Evolutionary conservation across 2,113 vertebrate genomes (phyloP).

Genomic region (Puntigrus tetrazona): DNA sequence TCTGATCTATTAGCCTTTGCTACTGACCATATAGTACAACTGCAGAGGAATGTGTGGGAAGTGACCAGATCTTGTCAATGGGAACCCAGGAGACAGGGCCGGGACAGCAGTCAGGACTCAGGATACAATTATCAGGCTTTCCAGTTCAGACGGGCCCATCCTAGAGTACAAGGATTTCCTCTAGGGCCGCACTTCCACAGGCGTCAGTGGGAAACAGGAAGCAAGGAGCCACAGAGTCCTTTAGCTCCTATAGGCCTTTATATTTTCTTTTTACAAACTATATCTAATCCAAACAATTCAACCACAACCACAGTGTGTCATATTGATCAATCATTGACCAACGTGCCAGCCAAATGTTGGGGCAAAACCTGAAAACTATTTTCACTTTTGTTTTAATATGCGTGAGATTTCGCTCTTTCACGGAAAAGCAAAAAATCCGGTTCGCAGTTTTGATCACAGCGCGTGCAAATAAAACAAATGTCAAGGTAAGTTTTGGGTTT

Average conservation of each 20-base stretch:
- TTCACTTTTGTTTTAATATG: too few relatives aligned
- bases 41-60: conserved; percentile 31
- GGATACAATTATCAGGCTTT: conserved; percentile 51
- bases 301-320: background rate
- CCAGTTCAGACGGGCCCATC: conserved; percentile 38
- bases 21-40: background rate
- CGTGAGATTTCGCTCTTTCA: too few relatives aligned
- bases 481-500: background rate
- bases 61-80: conserved; percentile 35
- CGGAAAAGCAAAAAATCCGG: background rate
- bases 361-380: too few relatives aligned
- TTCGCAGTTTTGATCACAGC: background rate
- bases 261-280: background rate
- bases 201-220: conserved; percentile 44
- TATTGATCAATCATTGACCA: too few relatives aligned
- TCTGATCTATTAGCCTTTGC: conserved; percentile 17
- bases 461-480: background rate
- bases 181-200: conserved; percentile 16
- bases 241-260: background rate
- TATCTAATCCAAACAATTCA: background rate
- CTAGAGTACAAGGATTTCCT: conserved; percentile 57
- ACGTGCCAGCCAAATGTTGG: too few relatives aligned
- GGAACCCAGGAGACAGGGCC: conserved; percentile 44
- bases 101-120: conserved; percentile 35
- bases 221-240: background rate